Conservation (phyloP, 2,888 invertebrate species). For the Anagyrus pseudococci region DNA sequence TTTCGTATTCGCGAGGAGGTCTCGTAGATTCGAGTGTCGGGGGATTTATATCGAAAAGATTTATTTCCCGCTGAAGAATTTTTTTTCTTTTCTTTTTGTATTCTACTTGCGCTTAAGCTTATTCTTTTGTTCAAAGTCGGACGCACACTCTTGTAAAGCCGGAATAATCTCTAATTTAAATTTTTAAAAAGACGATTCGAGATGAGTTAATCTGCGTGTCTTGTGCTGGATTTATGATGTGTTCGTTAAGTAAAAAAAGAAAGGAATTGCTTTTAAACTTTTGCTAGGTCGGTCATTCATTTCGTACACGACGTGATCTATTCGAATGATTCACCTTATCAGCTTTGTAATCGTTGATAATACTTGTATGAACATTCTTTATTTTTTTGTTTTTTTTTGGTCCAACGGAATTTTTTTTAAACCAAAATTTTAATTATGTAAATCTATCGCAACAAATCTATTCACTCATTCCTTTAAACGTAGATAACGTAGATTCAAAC, state of each 20-base stretch:
- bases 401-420: no score
- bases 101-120: not conserved
- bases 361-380: no score
- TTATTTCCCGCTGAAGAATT: no score
- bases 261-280: not conserved
- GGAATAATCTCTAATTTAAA: slow-evolving; percentile 16
- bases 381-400: no score
- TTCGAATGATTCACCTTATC: no score
- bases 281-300: no score
- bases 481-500: no score
- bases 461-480: not conserved
- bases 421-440: no score
- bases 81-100: slow-evolving; percentile 2
- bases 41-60: slow-evolving; percentile 1
- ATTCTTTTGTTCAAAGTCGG: not conserved
- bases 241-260: not conserved
- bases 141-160: not conserved
- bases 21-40: slow-evolving; percentile 1
- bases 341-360: no score
- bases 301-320: no score
- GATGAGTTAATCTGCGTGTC: slow-evolving; percentile 1
- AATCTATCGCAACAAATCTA: no score
- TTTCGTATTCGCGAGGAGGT: no score
- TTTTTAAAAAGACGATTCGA: slow-evolving; percentile 12
- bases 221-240: not conserved